A percentile compares a stretch with the other conserved stretches of the same genome.
Evolutionary conservation across 2,113 vertebrate genomes (phyloP).

Genomic region (Siniperca chuatsi): DNA sequence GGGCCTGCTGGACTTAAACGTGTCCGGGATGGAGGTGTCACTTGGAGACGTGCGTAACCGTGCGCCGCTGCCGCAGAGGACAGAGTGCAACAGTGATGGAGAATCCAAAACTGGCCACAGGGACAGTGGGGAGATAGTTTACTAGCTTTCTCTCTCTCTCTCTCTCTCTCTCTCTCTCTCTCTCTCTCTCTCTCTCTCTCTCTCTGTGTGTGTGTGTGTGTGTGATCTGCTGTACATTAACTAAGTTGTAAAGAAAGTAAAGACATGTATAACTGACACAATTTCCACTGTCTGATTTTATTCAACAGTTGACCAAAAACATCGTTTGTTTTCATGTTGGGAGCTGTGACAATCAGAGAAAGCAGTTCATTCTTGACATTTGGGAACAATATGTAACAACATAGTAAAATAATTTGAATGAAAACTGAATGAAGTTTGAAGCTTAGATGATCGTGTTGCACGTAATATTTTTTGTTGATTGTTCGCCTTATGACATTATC

Average conservation of each 20-base stretch:
- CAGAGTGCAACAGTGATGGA: conserved; percentile 87
- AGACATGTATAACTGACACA: not conserved
- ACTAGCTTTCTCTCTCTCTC: conserved; percentile 1
- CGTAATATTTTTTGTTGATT: not conserved
- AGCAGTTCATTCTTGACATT: not conserved
- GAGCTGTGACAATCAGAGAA: not conserved
- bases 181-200: not conserved
- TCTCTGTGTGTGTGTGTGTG: too few relatives aligned
- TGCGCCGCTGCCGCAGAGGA: conserved; percentile 46
- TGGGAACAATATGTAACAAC: not conserved
- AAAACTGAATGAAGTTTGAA: not conserved
- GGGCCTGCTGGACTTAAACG: conserved; percentile 85
- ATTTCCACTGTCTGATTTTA: not conserved
- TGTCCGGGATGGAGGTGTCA: conserved; percentile 59
- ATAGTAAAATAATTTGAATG: not conserved
- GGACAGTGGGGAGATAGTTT: conserved; percentile 78
- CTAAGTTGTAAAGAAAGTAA: not conserved
- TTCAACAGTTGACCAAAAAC: not conserved
- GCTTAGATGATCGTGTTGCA: not conserved
- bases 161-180: not conserved
- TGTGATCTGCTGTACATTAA: not conserved
- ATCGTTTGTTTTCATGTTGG: not conserved
- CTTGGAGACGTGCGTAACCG: conserved; percentile 52
- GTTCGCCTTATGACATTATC: not conserved
- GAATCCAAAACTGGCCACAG: conserved; percentile 88